Evolutionary conservation across 2,113 vertebrate species (phyloP), one percentile per base, ranked within the genome.

Genomic region (Dasyornis broadbenti): DNA sequence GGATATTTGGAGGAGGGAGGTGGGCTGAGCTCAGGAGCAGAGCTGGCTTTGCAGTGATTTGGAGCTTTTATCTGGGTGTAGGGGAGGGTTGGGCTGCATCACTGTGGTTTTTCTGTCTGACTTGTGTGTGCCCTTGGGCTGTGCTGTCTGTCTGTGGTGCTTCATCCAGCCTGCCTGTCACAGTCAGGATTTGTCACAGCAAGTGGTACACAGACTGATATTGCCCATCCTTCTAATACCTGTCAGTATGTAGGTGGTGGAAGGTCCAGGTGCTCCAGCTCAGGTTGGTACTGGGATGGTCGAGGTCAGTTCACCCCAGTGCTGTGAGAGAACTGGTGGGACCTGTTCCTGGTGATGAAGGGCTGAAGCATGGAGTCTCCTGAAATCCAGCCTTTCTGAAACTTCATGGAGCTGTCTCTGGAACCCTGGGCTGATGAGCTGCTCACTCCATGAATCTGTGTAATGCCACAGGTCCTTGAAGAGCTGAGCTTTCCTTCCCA

Each of bases 1-100:
- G 85, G 93, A 88, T 93, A 86, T 93, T 87, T 90, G 87, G 88
- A 82, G 94, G 71, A 91, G 85, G 66, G 50, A 39, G 73, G 90
- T 95, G 93, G 95, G 91, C 82, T 95, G 95, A 94, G 71, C 84
- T 83, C 76, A 45, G 72, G 75, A 94, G 45, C 50, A 91, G 75
- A 92, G 86, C 65, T 76, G 86, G 28, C 49, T 75, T 78, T 84
- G 83, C 73, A 75, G 69, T 63, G 80, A 89, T 94, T 75, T 0
- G 21, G 37, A 89, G 82, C 76, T 81, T 63, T 92, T 78, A 77
- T 63, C 79, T 81, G 76, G 71, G 4, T 1, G 2, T 28, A 54
- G 39, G 45, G n/a, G 47, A 93, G 82, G 82, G 21, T 52, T 86
- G 80, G 50, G 64, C 76, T 59, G 66, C n/a, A 37, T 79, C 40